Evolutionary conservation across 2,888 invertebrate species (phyloP).

Genomic region (Tetrapedia diversipes): DNA sequence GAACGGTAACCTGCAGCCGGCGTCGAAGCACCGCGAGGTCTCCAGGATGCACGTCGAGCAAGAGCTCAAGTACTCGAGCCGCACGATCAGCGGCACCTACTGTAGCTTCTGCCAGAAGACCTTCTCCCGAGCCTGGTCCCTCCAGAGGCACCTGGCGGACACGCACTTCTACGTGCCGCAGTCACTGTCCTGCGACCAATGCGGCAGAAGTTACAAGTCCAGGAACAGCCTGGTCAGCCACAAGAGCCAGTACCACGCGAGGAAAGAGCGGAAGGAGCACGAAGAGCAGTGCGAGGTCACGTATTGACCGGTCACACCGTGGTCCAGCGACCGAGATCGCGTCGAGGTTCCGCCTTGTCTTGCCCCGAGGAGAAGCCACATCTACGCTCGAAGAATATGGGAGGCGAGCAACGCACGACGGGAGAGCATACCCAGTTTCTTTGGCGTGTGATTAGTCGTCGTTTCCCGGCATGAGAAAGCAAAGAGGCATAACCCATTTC

Average conservation of each 20-base stretch:
- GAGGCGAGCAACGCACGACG: not conserved
- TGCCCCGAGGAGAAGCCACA: not conserved
- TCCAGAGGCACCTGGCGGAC: constrained; percentile 84
- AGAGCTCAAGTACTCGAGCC: constrained; percentile 54
- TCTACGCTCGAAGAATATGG: not conserved
- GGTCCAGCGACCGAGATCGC: constrained; percentile 49
- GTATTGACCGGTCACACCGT: constrained; percentile 63
- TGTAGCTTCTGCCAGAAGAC: constrained; percentile 83
- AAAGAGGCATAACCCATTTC: constrained; percentile 8
- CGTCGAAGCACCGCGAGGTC: constrained; percentile 46
- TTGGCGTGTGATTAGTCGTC: not conserved
- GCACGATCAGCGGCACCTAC: constrained; percentile 73
- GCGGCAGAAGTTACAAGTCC: constrained; percentile 83
- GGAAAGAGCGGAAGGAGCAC: constrained; percentile 76
- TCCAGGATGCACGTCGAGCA: constrained; percentile 45
- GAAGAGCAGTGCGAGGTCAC: constrained; percentile 73
- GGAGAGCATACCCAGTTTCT: not conserved
- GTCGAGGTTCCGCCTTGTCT: constrained; percentile 27
- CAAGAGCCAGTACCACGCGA: constrained; percentile 83
- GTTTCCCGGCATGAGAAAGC: constrained; percentile 43
- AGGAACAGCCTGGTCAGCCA: constrained; percentile 84
- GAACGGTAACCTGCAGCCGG: constrained; percentile 49
- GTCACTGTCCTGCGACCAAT: constrained; percentile 83
- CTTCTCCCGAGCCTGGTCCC: constrained; percentile 84
- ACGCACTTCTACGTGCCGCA: constrained; percentile 84